A percentile compares a stretch with the other conserved stretches of the same genome.
Conservation (phyloP, 1,140 invertebrate genomes). For the Caenorhabditis tropicalis region DNA sequence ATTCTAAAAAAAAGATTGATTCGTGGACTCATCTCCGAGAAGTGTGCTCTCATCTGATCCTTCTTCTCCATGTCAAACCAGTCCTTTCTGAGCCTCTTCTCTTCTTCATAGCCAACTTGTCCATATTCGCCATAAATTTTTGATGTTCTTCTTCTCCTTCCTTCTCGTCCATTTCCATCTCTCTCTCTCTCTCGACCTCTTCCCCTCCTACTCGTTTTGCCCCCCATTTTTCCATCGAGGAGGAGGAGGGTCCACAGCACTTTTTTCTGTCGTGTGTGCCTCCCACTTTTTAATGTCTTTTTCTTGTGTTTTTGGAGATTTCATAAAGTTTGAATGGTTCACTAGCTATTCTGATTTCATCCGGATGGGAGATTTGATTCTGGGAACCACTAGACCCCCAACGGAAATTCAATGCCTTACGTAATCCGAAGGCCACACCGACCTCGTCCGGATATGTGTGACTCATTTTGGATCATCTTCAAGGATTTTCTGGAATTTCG, state of each 20-base stretch:
- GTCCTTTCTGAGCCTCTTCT: background rate
- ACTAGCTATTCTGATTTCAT: background rate
- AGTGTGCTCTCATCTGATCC: too few species aligned
- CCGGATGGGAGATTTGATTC: background rate
- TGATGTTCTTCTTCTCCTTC: constrained; percentile 13
- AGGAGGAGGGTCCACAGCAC: background rate
- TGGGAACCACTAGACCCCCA: too few species aligned
- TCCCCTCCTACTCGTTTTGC: constrained; percentile 1
- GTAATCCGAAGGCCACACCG: too few species aligned
- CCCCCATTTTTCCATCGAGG: background rate
- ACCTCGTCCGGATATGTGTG: too few species aligned
- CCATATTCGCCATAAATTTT: constrained; percentile 42
- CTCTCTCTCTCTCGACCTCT: too few species aligned
- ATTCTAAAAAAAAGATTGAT: too few species aligned
- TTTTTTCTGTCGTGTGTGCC: background rate
- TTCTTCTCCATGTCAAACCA: too few species aligned
- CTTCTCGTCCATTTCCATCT: too few species aligned
- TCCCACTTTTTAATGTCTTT: background rate
- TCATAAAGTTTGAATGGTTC: background rate
- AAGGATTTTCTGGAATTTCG: too few species aligned
- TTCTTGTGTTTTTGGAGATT: background rate
- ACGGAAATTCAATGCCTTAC: too few species aligned
- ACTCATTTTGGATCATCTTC: too few species aligned
- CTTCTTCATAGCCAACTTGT: background rate
- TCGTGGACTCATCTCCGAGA: too few species aligned